Evolutionary conservation across 2,113 vertebrate species (phyloP), one percentile per base, ranked within the genome.

Genomic region (Gobiocypris rarus): DNA sequence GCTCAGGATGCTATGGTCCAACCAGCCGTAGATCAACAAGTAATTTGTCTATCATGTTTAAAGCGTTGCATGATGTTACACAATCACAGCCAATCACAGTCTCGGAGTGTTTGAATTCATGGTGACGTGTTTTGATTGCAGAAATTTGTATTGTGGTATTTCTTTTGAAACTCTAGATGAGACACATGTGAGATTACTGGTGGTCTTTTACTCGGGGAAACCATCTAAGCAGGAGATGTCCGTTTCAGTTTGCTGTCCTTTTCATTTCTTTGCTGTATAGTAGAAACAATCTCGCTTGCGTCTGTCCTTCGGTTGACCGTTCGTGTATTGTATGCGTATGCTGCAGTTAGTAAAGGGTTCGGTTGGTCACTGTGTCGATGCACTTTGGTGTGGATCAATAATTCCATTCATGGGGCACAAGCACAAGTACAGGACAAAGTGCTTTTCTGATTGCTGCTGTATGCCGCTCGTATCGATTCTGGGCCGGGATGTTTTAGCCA

Each of bases 351-450:
- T 77, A 11, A 75, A 54, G 80, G 50, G 13, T 69, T 75, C 10
- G 28, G 4, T 59, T 31, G 79, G 83, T 87, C 67, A 80, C 69
- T 75, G 67, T 48, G 14, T 80, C 75, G 52, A 50, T 52, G 69
- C 45, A 80, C 14, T 75, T 83, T 31, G 54, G 17, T 54, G 65
- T 43, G 2, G 54, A 86, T 86, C 87, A 63, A 86, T 88, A 88
- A 81, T 34, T 84, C 81, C 84, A 84, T 65, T 38, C 45, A 70
- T 54, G 79, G 79, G 61, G 81, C 70, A 79, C 26, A 31, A 74
- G 52, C 84, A 84, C 84, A 84, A 86, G 86, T 86, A 84, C 63
- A 48, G 43, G 84, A 77, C 82, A 83, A 88, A 88, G 87, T 88
- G 87, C 87, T 88, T 69, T 81, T 80, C 48, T 84, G 84, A 85